A percentile compares a stretch with the other conserved stretches of the same genome.
Conservation (phyloP, 2,113 vertebrate genomes). For the Xenopus borealis region DNA sequence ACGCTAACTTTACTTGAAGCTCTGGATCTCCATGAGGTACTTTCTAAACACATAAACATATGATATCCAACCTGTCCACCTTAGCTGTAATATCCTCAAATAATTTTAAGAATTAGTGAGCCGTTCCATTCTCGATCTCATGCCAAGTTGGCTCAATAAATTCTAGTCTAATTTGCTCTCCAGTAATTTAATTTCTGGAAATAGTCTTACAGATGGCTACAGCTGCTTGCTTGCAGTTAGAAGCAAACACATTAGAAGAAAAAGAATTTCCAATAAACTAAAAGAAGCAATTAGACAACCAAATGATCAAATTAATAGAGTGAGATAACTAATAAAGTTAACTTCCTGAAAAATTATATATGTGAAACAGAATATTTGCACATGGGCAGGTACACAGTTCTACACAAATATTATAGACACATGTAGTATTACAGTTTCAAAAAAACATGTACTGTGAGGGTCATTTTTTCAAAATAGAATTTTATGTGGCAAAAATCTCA, state of each 20-base stretch:
- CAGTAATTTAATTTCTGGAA: conserved; percentile 32
- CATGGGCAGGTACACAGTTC: no score
- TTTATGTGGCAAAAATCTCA: no score
- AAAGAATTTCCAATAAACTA: conserved; percentile 1
- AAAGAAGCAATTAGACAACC: no score
- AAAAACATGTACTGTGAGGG: no score
- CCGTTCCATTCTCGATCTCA: background rate
- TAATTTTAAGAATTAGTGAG: conserved; percentile 24
- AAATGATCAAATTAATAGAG: no score
- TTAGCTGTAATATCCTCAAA: conserved; percentile 22
- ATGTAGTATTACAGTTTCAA: no score
- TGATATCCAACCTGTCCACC: conserved; percentile 10
- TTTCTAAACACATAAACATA: background rate
- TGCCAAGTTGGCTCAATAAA: conserved; percentile 31
- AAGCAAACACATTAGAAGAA: background rate
- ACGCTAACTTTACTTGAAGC: background rate
- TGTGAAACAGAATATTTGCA: no score
- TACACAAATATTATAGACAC: no score
- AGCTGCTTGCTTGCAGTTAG: conserved; percentile 12
- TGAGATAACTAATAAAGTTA: no score
- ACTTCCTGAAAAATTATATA: no score
- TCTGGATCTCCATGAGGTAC: background rate
- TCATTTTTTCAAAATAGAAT: no score
- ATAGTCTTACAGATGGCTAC: conserved; percentile 20
- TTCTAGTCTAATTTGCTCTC: conserved; percentile 26